phyloP scores from a whole-genome alignment of 2,888 invertebrate species.

The Mesorhabditis spiculigera region DNA sequence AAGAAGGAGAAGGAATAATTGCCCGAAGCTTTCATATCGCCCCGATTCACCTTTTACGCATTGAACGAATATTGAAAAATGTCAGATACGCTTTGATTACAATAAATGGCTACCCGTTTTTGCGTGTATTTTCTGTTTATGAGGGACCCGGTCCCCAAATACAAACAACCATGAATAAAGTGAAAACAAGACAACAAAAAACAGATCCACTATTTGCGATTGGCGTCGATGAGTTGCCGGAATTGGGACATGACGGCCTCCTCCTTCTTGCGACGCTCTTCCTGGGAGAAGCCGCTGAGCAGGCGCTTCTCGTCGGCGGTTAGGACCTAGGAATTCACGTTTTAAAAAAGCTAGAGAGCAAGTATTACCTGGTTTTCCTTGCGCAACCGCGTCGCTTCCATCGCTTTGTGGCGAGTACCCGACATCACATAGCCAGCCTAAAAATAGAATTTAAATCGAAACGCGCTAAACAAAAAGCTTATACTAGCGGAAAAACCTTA shows the following conservation, averaged over 20 bases:
- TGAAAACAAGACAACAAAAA: conserved; percentile 6
- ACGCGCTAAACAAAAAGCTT: conserved; percentile 19
- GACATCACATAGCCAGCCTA: conserved; percentile 95
- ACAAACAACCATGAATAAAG: neutral
- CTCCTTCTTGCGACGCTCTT: conserved; percentile 90
- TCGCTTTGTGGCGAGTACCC: conserved; percentile 70
- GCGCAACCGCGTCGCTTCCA: conserved; percentile 98
- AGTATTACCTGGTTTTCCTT: conserved; percentile 90
- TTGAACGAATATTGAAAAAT: too few species aligned
- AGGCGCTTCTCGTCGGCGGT: conserved; percentile 94
- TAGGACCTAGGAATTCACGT: conserved; percentile 39
- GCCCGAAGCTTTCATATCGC: too few species aligned
- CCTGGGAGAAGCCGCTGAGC: conserved; percentile 94
- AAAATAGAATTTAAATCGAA: conserved; percentile 73
- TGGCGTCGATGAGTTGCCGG: conserved; percentile 73
- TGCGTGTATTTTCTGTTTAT: too few species aligned
- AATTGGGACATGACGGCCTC: conserved; percentile 92
- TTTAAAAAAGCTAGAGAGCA: neutral
- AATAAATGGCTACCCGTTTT: too few species aligned
- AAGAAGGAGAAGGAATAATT: too few species aligned
- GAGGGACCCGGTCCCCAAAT: too few species aligned
- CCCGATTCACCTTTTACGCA: too few species aligned
- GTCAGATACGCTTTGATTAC: too few species aligned
- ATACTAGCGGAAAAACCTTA: conserved; percentile 73
- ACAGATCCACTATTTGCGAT: conserved; percentile 17